Percentiles rank a stretch among this genome's conserved stretches.
Evolutionary conservation across 2,113 vertebrate species (phyloP).

Genomic region (Pheucticus melanocephalus): DNA sequence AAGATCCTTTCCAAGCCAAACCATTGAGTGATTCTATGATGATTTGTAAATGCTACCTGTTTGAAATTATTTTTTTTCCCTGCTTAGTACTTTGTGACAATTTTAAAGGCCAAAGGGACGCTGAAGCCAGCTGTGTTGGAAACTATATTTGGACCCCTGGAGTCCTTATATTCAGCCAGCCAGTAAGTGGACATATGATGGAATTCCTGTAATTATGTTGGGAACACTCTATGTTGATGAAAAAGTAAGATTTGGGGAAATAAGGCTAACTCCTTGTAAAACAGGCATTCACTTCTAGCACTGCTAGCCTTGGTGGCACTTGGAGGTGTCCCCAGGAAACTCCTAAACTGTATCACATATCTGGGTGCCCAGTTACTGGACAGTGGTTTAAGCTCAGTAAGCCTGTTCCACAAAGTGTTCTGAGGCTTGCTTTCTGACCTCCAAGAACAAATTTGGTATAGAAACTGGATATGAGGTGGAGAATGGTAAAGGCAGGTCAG

Average conservation of each 20-base stretch:
- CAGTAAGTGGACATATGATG: constrained; percentile 80
- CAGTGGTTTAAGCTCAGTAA: not conserved
- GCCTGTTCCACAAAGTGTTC: not conserved
- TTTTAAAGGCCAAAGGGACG: constrained; percentile 90
- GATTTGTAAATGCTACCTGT: not conserved
- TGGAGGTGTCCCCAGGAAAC: not conserved
- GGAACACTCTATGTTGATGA: not conserved
- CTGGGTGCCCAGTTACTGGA: not conserved
- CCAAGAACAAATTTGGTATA: not conserved
- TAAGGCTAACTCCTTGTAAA: not conserved
- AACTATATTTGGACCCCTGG: constrained; percentile 87
- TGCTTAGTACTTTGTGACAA: constrained; percentile 83
- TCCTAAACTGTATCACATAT: not conserved
- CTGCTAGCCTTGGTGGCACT: not conserved
- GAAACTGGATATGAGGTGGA: not conserved
- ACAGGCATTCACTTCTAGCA: not conserved
- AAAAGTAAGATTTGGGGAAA: not conserved
- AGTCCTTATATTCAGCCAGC: constrained; percentile 84
- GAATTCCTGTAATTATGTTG: not conserved
- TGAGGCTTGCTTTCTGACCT: not conserved
- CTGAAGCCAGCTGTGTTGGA: constrained; percentile 81
- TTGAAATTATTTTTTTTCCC: not conserved
- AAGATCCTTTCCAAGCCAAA: not conserved
- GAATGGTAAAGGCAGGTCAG: not conserved
- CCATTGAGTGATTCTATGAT: too few relatives aligned